These are phyloP conservation scores for Cerceris rybyensis DNA, from an alignment of 2,888 invertebrate species.

Conservation along the genomic window DNA sequence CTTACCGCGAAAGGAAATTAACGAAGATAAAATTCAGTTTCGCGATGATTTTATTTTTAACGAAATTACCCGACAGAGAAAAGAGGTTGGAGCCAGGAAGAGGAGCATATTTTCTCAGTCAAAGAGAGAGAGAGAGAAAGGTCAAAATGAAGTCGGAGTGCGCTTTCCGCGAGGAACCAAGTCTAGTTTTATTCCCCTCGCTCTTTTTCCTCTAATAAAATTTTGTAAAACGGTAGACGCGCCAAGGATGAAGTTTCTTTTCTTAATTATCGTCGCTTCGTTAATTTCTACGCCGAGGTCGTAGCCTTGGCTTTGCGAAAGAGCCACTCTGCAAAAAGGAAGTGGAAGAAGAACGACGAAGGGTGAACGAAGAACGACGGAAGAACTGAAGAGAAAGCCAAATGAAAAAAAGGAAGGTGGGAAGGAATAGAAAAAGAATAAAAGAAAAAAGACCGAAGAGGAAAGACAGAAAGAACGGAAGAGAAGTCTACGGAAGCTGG, in stretches of 20 bases:
- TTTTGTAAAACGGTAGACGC: conserved; percentile 48
- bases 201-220: conserved; percentile 53
- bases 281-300: conserved; percentile 66
- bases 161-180: neutral
- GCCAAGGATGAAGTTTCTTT: conserved; percentile 63
- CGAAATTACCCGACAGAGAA: no score
- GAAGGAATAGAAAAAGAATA: neutral
- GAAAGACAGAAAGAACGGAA: conserved; percentile 20
- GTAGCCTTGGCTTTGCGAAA: conserved; percentile 37
- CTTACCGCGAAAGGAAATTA: no score
- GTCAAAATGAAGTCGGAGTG: neutral
- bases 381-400: conserved; percentile 10
- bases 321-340: conserved; percentile 30
- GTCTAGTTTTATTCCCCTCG: conserved; percentile 32
- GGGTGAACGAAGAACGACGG: conserved; percentile 2
- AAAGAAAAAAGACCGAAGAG: conserved; percentile 15
- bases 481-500: conserved; percentile 34
- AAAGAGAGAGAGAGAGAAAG: conserved; percentile 24
- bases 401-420: no score
- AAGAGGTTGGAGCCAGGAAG: neutral
- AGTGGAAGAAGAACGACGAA: conserved; percentile 3
- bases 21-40: no score
- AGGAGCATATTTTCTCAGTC: neutral
- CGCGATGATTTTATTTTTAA: no score
- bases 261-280: conserved; percentile 72